These are phyloP conservation scores for Drosophila sordidapex DNA, from an alignment of 2,888 invertebrate species.

Conservation along the genomic window DNA sequence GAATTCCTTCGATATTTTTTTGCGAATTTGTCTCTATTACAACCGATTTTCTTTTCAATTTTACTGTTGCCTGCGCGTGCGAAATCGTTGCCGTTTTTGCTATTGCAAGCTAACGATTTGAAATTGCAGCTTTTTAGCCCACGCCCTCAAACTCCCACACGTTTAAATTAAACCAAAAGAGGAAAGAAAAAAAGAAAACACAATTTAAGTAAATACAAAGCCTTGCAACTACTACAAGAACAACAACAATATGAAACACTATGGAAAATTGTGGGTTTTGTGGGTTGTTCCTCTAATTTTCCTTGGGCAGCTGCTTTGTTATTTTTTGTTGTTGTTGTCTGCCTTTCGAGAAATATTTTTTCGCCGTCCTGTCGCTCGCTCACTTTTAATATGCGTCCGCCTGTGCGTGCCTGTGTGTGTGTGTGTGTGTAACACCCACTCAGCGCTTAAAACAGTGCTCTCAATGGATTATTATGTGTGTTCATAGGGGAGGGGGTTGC, in stretches of 20 bases:
- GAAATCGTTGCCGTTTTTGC: background rate
- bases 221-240: background rate
- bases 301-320: constrained; percentile 18
- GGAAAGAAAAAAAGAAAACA: background rate
- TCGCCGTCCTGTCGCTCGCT: constrained; percentile 14
- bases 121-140: background rate
- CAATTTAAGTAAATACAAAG: background rate
- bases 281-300: background rate
- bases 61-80: background rate
- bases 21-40: background rate
- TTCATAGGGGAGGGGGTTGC: constrained; percentile 1
- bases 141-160: constrained; percentile 1
- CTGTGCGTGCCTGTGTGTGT: background rate
- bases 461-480: constrained; percentile 15
- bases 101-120: background rate
- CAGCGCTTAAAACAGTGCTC: constrained; percentile 12
- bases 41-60: background rate
- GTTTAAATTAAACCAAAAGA: background rate
- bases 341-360: constrained; percentile 27
- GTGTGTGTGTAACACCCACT: constrained; percentile 34
- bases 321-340: constrained; percentile 33
- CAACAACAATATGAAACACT: background rate
- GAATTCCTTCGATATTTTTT: constrained; percentile 3
- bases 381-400: background rate
- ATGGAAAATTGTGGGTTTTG: background rate